phyloP scores from a whole-genome alignment of 2,797 vertebrate genomes.

The Chaetodon trifasciatus region DNA sequence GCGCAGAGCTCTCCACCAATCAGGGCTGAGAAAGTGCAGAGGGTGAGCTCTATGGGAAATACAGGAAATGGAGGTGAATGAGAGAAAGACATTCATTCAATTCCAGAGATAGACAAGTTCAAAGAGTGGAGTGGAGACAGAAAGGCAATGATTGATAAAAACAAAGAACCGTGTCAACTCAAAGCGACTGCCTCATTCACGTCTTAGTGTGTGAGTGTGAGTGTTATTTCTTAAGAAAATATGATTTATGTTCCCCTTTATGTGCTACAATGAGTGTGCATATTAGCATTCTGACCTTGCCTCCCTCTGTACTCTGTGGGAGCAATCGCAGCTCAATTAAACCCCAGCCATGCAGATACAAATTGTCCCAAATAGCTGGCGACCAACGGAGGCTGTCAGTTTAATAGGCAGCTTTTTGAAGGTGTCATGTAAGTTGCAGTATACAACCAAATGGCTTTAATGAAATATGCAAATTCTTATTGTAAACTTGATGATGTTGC shows the following conservation, averaged over 20 bases:
- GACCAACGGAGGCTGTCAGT: constrained; percentile 59
- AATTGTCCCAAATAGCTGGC: constrained; percentile 68
- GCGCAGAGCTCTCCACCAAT: constrained; percentile 24
- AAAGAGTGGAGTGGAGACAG: constrained; percentile 5
- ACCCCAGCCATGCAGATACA: constrained; percentile 68
- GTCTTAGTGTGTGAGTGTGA: constrained; percentile 36
- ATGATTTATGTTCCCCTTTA: constrained; percentile 72
- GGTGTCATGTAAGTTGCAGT: constrained; percentile 72
- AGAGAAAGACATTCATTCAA: constrained; percentile 28
- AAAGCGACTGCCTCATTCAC: constrained; percentile 34
- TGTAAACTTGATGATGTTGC: constrained; percentile 67
- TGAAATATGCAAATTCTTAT: constrained; percentile 80
- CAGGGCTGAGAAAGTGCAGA: constrained; percentile 24
- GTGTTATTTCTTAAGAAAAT: constrained; percentile 52
- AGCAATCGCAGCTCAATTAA: constrained; percentile 80
- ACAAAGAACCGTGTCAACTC: neutral
- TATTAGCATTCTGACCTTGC: constrained; percentile 71
- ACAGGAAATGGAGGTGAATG: constrained; percentile 5
- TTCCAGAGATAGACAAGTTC: constrained; percentile 9
- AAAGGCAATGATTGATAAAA: neutral
- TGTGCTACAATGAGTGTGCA: constrained; percentile 56
- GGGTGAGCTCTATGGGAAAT: constrained; percentile 36
- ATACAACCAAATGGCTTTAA: constrained; percentile 75
- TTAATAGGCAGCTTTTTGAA: constrained; percentile 67
- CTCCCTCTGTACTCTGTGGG: constrained; percentile 55